Evolutionary conservation across 2,113 vertebrate genomes (phyloP).

Genomic region (Chroicocephalus ridibundus): DNA sequence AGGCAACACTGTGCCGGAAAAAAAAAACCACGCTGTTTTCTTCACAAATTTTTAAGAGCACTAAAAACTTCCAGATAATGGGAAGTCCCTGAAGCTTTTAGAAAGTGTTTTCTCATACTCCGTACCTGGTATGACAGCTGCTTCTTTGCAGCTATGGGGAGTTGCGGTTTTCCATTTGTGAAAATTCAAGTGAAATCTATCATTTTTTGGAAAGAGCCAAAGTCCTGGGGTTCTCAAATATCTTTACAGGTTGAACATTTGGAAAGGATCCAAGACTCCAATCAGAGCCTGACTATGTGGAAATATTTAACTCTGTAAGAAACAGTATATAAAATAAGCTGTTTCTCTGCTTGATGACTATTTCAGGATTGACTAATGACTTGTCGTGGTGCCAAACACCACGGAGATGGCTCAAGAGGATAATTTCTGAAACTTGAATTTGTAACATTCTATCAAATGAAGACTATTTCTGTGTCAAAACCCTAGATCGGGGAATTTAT

Average conservation of each 20-base stretch:
- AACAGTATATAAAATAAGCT: constrained; percentile 72
- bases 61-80: constrained; percentile 74
- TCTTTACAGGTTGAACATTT: constrained; percentile 75
- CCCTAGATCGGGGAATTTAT: constrained; percentile 48
- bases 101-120: constrained; percentile 72
- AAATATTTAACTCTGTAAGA: constrained; percentile 75
- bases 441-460: constrained; percentile 56
- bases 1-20: constrained; percentile 31
- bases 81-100: constrained; percentile 69
- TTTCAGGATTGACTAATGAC: constrained; percentile 73
- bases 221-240: constrained; percentile 72
- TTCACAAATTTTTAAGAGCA: constrained; percentile 63
- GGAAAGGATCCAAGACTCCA: constrained; percentile 71
- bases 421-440: constrained; percentile 65
- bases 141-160: constrained; percentile 67
- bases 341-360: constrained; percentile 67
- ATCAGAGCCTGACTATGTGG: constrained; percentile 64
- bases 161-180: constrained; percentile 73
- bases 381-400: constrained; percentile 63
- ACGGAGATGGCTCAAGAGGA: constrained; percentile 53
- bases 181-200: constrained; percentile 74
- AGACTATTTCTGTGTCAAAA: constrained; percentile 55
- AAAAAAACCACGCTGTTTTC: constrained; percentile 2
- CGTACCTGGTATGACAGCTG: constrained; percentile 69
- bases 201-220: constrained; percentile 64